Conservation (phyloP, 2,797 vertebrate genomes). For the Agapornis canus region DNA sequence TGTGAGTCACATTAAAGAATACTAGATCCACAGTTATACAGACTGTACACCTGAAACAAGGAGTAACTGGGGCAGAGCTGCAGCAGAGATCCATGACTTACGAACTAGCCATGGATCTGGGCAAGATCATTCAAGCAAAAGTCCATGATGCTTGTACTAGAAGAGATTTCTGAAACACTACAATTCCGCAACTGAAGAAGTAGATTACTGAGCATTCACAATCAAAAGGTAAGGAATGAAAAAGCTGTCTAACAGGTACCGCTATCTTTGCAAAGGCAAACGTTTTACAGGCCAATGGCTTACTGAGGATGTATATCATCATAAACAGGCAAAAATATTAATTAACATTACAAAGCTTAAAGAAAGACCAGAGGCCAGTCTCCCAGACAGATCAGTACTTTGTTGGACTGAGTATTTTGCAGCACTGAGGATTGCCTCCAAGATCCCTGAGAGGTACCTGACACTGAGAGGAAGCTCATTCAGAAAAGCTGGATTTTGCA, state of each 20-base stretch:
- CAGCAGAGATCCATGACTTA: not conserved
- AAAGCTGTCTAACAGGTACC: not conserved
- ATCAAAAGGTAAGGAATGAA: not conserved
- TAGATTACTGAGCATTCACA: not conserved
- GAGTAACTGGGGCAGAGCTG: not conserved
- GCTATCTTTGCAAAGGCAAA: not conserved
- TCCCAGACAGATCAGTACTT: not conserved
- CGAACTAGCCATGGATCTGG: not conserved
- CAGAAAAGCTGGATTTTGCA: not conserved
- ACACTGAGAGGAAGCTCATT: not conserved
- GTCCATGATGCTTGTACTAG: not conserved
- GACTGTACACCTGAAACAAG: not conserved
- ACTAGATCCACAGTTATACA: not conserved
- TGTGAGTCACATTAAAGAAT: not conserved
- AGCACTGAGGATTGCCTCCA: not conserved
- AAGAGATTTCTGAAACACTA: not conserved
- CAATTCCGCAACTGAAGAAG: not conserved
- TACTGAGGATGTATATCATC: not conserved
- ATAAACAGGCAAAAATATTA: not conserved
- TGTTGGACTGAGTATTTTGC: fast-evolving
- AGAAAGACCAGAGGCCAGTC: not conserved
- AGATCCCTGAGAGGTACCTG: not conserved
- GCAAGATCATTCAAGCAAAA: not conserved
- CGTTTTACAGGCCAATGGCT: not conserved
- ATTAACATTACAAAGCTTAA: not conserved